Percentiles rank a stretch among this genome's conserved stretches.
Evolutionary conservation across 2,797 vertebrate species (phyloP).

Genomic region (Hippoglossus hippoglossus): DNA sequence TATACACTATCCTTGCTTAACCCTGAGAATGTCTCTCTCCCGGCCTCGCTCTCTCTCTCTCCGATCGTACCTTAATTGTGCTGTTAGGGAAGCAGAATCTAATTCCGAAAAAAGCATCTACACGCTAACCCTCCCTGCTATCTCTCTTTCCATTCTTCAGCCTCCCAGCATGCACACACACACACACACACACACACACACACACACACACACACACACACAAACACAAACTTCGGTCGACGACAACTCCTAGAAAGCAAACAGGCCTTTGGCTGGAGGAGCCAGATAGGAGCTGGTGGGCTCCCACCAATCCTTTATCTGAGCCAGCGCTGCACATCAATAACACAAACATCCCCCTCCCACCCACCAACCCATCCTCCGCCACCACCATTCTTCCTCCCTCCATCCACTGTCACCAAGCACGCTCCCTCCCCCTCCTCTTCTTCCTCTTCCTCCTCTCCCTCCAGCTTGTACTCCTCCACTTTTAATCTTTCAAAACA

Average conservation of each 20-base stretch:
- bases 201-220: conserved; percentile 22
- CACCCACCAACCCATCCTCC: conserved; percentile 11
- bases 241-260: conserved; percentile 78
- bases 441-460: conserved; percentile 44
- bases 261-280: conserved; percentile 80
- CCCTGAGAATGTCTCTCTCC: conserved; percentile 48
- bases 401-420: conserved; percentile 71
- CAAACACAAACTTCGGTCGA: conserved; percentile 64
- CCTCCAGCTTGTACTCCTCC: conserved; percentile 68
- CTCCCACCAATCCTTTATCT: conserved; percentile 84
- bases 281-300: conserved; percentile 82
- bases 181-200: conserved; percentile 19
- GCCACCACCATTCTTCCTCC: conserved; percentile 40
- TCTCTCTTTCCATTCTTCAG: conserved; percentile 65
- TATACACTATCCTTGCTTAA: conserved; percentile 64
- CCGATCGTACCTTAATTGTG: conserved; percentile 74
- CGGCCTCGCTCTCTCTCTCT: conserved; percentile 27
- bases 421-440: conserved; percentile 30
- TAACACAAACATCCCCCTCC: conserved; percentile 73
- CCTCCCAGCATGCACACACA: conserved; percentile 24
- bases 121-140: conserved; percentile 59
- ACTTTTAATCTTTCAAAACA: conserved; percentile 85
- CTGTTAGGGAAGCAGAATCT: conserved; percentile 79
- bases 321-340: conserved; percentile 82
- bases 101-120: conserved; percentile 80